Percentiles rank a stretch among this genome's conserved stretches.
Evolutionary conservation across 2,888 invertebrate genomes (phyloP).

Genomic region (Schrankia costaestrigalis): DNA sequence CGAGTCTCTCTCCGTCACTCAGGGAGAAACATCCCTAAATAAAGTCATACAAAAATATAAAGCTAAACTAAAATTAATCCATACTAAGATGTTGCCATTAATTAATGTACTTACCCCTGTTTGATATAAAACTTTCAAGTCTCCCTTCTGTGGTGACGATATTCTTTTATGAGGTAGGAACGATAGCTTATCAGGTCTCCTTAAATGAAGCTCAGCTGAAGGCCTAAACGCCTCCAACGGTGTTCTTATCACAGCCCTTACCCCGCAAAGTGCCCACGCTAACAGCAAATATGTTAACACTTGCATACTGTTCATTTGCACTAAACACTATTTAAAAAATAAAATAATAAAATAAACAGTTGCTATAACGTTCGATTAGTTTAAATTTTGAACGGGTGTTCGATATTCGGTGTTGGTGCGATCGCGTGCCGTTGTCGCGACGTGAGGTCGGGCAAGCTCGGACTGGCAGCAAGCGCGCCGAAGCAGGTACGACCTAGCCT

Average conservation of each 20-base stretch:
- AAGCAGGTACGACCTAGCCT: slow-evolving; percentile 75
- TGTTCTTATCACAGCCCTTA: slow-evolving; percentile 69
- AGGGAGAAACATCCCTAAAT: too few relatives aligned
- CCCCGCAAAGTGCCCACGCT: slow-evolving; percentile 61
- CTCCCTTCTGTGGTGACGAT: slow-evolving; percentile 69
- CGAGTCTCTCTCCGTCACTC: too few relatives aligned
- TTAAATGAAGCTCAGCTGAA: slow-evolving; percentile 68
- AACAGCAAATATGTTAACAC: slow-evolving; percentile 64
- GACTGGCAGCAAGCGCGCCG: slow-evolving; percentile 67
- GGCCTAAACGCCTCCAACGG: slow-evolving; percentile 81
- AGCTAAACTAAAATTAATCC: too few relatives aligned
- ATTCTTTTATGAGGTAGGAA: slow-evolving; percentile 74
- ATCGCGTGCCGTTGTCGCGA: slow-evolving; percentile 55
- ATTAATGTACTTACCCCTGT: slow-evolving; percentile 85
- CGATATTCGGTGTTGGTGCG: slow-evolving; percentile 8
- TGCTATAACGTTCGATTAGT: slow-evolving; percentile 1
- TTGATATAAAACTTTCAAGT: slow-evolving; percentile 86
- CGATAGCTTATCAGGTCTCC: slow-evolving; percentile 72
- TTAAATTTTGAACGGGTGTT: slow-evolving; percentile 18
- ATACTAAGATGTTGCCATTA: too few relatives aligned
- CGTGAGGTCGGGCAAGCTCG: slow-evolving; percentile 59
- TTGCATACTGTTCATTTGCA: slow-evolving; percentile 54
- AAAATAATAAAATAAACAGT: slow-evolving; percentile 26
- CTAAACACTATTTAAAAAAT: slow-evolving; percentile 26
- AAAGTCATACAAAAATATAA: too few relatives aligned